Evolutionary conservation across 2,888 invertebrate genomes (phyloP).

Genomic region (Acanthoscelides obtectus): DNA sequence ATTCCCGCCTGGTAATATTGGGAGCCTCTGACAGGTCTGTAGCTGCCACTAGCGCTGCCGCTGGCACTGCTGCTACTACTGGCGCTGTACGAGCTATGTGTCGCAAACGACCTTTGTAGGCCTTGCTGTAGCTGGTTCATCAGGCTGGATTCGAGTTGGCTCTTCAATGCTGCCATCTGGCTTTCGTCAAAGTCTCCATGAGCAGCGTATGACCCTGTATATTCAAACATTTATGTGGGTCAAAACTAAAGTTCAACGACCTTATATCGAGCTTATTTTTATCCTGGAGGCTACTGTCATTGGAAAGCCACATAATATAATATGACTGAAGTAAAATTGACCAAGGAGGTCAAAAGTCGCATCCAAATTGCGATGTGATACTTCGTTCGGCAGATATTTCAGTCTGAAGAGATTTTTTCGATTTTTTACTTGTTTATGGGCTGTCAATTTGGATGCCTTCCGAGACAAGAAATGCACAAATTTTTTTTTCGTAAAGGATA

Average conservation of each 20-base stretch:
- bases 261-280: not conserved
- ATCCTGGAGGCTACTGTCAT: too few relatives aligned
- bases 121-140: constrained; percentile 40
- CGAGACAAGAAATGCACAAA: too few relatives aligned
- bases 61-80: constrained; percentile 21
- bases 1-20: constrained; percentile 14
- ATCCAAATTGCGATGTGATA: too few relatives aligned
- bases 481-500: too few relatives aligned
- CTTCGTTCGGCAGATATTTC: too few relatives aligned
- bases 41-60: constrained; percentile 23
- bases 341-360: too few relatives aligned
- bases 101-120: constrained; percentile 34
- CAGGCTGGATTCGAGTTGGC: constrained; percentile 38
- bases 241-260: too few relatives aligned
- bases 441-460: too few relatives aligned
- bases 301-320: too few relatives aligned
- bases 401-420: too few relatives aligned
- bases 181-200: constrained; percentile 23
- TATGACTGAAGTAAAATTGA: too few relatives aligned
- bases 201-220: constrained; percentile 17
- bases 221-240: constrained; percentile 4
- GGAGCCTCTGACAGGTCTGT: constrained; percentile 27
- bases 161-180: constrained; percentile 35
- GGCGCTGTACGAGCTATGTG: constrained; percentile 31
- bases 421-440: too few relatives aligned